Base-by-base conservation (phyloP, 2,888 invertebrate genomes). In the Drosophila anomelani region DNA sequence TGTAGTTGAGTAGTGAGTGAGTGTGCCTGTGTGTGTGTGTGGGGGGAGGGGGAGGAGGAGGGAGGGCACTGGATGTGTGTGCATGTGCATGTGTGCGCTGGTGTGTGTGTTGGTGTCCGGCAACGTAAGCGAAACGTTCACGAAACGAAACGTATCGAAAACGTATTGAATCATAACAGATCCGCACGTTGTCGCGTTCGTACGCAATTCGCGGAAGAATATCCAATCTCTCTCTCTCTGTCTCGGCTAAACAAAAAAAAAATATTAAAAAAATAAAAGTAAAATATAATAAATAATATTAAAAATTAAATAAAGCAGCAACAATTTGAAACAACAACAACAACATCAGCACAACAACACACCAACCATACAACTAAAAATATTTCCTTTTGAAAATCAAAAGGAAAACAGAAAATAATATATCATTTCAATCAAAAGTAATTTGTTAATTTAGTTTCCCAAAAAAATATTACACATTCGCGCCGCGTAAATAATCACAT, bases 171-270 rank as follows among this genome's bases (percentile, higher is more conserved):
- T 90, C 91, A 91, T 89, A 91, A 91, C 91, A 90, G 91, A 91
- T 89, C 91, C 88, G 90, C 91, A 90, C 91, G 91, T 90, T 91
- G 90, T 90, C 90, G 91, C 89, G 91, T 88, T 90, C 91, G 90
- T 91, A 91, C 90, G 90, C 89, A 86, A 88, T 87, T 82, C 90
- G 88, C 88, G 88, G 90, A 90, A 89, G 80, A 78, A 79, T 78
- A 69, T 75, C 75, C 43, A 62, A 75, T 67, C 53, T 67, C 46
- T 68, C 68, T 67, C 51, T 70, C 75, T 75, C 72, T 71, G 60
- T 59, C 59, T 75, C 88, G 85, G 79, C 84, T 69, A 73, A 73
- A 77, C 36, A 76, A 76, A 61, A 76, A 76, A 61, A 63, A 44
- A 49, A 63, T 61, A 61, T 69, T 62, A 58, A 32, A 58, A 29